Evolutionary conservation across 1,140 invertebrate species (phyloP), one percentile per base, ranked within the genome.

Genomic region (Drosophila neocordata): DNA sequence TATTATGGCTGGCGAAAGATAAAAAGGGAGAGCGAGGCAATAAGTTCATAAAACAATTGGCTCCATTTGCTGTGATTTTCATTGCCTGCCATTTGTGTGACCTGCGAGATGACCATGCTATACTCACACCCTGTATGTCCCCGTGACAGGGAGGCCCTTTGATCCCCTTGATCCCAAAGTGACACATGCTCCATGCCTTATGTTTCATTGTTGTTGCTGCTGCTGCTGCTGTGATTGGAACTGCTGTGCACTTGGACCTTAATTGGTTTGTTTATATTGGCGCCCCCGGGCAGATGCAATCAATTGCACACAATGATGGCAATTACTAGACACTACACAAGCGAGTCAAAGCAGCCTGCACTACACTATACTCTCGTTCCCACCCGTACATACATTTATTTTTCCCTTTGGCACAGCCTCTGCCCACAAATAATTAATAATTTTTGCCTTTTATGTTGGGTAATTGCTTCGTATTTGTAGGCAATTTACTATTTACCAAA

Each of bases 11-110:
- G 31, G 57, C 11, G 3, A 27, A 11, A 52, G 48, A 61, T 37
- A 51, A 35, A 41, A 18, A 55, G 38, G 34, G 13, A 31, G 27
- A 44, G 37, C 18, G 31, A 24, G 38, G 79, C 80, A 83, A 88
- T 88, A 88, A 88, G 83, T 89, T 88, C 83, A 88, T 88, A 88
- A 88, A 88, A 88, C 83, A 88, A 88, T 88, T 88, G 83, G 83
- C 83, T 88, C 83, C 84, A 88, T 83, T 88, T 83, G 83, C 83
- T 79, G 72, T 82, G 83, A 88, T 88, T 88, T 87, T 88, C 83
- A 89, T 87, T 87, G 82, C 83, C 82, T 88, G 83, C 83, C 83
- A 83, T 82, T 87, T 87, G 82, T 87, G 82, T 88, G 83, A 85
- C 81, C 81, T 87, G 79, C 78, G 75, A 56, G 24, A 68, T 83